Conservation (phyloP, 2,888 invertebrate genomes). For the Sinelater perroti region DNA sequence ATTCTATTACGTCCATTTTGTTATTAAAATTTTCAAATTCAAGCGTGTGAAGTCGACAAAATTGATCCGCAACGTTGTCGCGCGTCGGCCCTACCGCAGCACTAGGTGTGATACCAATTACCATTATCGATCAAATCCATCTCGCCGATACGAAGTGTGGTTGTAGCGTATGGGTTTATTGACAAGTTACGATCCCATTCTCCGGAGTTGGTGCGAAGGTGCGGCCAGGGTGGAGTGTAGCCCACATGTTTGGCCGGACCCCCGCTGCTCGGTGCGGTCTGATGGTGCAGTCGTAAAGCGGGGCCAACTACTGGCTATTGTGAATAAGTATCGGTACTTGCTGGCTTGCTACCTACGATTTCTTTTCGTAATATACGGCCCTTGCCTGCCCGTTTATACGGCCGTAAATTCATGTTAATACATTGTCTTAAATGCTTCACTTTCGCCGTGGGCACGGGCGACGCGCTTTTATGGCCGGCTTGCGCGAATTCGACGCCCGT, state of each 20-base stretch:
- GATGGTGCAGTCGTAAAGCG: slow-evolving; percentile 29
- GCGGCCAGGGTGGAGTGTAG: slow-evolving; percentile 42
- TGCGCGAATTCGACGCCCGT: too few species aligned
- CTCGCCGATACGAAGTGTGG: slow-evolving; percentile 13
- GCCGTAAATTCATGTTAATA: slow-evolving; percentile 27
- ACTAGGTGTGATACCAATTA: slow-evolving; percentile 10
- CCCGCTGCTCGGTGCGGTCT: slow-evolving; percentile 34
- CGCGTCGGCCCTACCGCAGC: too few species aligned
- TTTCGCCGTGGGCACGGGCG: slow-evolving; percentile 10
- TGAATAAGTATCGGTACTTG: slow-evolving; percentile 27
- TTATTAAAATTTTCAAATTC: too few species aligned
- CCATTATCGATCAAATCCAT: slow-evolving; percentile 4
- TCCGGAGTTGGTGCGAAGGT: slow-evolving; percentile 41
- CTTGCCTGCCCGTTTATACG: slow-evolving; percentile 25
- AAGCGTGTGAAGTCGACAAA: too few species aligned
- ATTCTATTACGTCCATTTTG: too few species aligned
- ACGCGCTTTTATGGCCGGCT: slow-evolving; percentile 4
- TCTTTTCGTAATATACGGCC: slow-evolving; percentile 23
- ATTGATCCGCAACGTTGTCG: too few species aligned
- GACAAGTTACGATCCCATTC: slow-evolving; percentile 42
- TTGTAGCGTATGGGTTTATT: slow-evolving; percentile 44
- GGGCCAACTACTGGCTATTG: slow-evolving; percentile 28
- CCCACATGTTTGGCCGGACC: slow-evolving; percentile 40
- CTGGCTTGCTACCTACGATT: slow-evolving; percentile 30
- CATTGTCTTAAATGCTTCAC: slow-evolving; percentile 26